phyloP scores from a whole-genome alignment of 2,888 invertebrate species.

The Chloroclysta siterata region DNA sequence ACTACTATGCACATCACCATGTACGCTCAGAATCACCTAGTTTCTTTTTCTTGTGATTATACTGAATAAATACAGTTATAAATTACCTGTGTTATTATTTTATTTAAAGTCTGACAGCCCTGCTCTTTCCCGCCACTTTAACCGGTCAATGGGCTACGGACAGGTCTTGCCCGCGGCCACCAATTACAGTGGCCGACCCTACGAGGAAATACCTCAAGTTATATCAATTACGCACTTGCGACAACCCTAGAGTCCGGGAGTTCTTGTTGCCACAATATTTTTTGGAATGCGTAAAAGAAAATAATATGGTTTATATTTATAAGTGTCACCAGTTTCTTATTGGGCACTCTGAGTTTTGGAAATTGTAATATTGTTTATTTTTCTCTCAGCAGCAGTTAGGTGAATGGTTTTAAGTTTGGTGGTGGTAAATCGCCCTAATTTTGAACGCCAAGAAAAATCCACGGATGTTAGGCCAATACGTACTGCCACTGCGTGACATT shows the following conservation, averaged over 20 bases:
- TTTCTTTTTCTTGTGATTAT: no score
- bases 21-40: no score
- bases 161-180: conserved; percentile 56
- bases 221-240: conserved; percentile 62
- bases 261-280: conserved; percentile 12
- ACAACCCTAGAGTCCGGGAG: conserved; percentile 35
- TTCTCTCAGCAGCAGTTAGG: no score
- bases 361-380: no score
- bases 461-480: no score
- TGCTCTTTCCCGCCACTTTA: conserved; percentile 41
- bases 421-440: no score
- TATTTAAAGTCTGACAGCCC: conserved; percentile 32
- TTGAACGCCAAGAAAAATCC: no score
- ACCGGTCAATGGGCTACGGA: conserved; percentile 58
- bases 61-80: no score
- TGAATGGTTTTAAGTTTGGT: not conserved
- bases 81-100: not conserved
- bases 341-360: not conserved
- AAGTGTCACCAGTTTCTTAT: not conserved
- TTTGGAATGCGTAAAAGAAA: conserved; percentile 1
- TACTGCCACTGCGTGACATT: no score
- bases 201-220: conserved; percentile 56
- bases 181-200: conserved; percentile 64
- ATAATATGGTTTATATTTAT: no score
- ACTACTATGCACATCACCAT: no score